These are phyloP conservation scores for Syrmaticus mikado DNA, from an alignment of 2,113 vertebrate genomes.

Conservation along the genomic window DNA sequence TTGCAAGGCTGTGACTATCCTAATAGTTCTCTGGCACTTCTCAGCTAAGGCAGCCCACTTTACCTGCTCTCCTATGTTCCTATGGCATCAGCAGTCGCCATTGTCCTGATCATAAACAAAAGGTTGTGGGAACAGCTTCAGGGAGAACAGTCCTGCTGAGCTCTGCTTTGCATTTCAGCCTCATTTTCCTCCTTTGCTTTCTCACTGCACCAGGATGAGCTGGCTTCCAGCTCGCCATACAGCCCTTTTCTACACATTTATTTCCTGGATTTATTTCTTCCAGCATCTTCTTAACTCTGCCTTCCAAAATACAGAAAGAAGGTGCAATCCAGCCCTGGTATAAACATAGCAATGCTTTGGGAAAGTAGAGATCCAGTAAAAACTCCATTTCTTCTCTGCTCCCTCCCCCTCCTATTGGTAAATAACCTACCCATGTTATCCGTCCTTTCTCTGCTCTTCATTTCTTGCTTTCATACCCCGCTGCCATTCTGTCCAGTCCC, in stretches of 20 bases:
- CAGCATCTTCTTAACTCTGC: not conserved
- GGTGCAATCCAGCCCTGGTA: no score
- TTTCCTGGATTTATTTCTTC: not conserved
- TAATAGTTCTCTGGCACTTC: not conserved
- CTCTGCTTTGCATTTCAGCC: not conserved
- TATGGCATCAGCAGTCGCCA: not conserved
- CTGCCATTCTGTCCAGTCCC: not conserved
- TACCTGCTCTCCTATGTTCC: not conserved
- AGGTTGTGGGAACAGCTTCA: not conserved
- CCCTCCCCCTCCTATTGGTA: not conserved
- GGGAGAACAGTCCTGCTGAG: not conserved
- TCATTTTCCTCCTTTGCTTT: not conserved
- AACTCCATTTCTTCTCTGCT: conserved; percentile 15
- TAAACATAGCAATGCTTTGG: not conserved
- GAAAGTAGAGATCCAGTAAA: conserved; percentile 2
- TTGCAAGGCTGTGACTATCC: conserved; percentile 8
- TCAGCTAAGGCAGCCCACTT: not conserved
- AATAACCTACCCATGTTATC: not conserved
- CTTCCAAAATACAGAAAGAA: not conserved
- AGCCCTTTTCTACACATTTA: not conserved
- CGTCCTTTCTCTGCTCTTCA: not conserved
- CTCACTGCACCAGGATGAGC: not conserved
- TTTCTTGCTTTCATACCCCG: not conserved
- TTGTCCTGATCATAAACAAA: not conserved
- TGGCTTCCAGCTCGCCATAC: not conserved